phyloP scores from a whole-genome alignment of 2,113 vertebrate genomes.

The Calonectris borealis region DNA sequence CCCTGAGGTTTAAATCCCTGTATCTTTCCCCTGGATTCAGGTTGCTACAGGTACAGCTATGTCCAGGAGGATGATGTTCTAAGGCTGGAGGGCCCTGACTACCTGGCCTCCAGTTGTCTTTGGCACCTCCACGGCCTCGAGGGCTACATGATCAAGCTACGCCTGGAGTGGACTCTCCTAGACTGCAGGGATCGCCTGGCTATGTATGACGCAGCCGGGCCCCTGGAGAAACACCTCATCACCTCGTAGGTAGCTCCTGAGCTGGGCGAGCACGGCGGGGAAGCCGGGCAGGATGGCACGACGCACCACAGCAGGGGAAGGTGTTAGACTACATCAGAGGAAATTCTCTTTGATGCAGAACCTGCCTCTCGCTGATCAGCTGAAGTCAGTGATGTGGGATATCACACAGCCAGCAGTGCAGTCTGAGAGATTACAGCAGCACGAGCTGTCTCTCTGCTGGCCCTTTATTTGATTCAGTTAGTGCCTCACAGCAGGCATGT shows the following conservation, averaged over 20 bases:
- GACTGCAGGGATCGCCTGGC: constrained; percentile 88
- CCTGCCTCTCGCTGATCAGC: background rate
- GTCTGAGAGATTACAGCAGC: background rate
- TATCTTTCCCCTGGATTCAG: constrained; percentile 60
- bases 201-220: constrained; percentile 81
- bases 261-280: background rate
- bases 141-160: constrained; percentile 84
- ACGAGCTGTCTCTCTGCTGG: background rate
- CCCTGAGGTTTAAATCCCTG: background rate
- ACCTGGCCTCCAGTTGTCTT: constrained; percentile 81
- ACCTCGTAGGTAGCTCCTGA: constrained; percentile 84
- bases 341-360: constrained; percentile 26
- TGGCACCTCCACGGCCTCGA: constrained; percentile 86
- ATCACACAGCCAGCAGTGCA: background rate
- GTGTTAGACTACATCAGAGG: constrained; percentile 16
- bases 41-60: constrained; percentile 86
- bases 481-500: background rate
- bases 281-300: background rate
- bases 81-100: constrained; percentile 81
- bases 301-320: constrained; percentile 4
- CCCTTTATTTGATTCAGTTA: background rate
- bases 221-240: constrained; percentile 82
- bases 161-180: constrained; percentile 83
- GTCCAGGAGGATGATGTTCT: constrained; percentile 68
- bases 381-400: constrained; percentile 6